A percentile compares a stretch with the other conserved stretches of the same genome.
phyloP scores from a whole-genome alignment of 53 echinoderm and acorn worm species.

The Holothuria scabra region DNA sequence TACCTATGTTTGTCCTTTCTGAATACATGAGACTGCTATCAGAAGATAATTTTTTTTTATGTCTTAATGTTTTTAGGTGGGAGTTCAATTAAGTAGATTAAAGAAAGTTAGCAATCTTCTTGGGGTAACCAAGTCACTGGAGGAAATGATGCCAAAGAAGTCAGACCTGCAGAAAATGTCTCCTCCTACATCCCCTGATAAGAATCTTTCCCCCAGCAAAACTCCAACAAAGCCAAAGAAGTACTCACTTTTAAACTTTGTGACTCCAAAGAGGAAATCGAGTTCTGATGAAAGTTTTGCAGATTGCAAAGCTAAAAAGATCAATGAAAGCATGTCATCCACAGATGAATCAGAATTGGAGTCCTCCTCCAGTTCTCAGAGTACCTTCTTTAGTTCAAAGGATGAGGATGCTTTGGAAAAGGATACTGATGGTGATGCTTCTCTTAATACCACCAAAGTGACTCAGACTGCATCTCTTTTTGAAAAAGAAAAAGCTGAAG shows the following conservation, averaged over 20 bases:
- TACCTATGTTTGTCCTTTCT: too few relatives aligned
- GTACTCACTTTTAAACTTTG: constrained; percentile 24
- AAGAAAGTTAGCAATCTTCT: neutral
- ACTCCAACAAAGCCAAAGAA: neutral
- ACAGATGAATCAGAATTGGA: too few relatives aligned
- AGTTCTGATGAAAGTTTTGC: neutral
- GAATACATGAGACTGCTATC: too few relatives aligned
- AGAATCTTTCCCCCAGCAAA: neutral
- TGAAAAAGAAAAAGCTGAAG: too few relatives aligned
- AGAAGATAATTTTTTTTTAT: neutral
- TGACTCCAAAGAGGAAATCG: constrained; percentile 2
- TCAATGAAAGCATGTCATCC: too few relatives aligned
- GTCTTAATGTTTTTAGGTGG: neutral
- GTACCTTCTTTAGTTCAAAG: too few relatives aligned
- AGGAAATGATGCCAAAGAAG: constrained; percentile 13
- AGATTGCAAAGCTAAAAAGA: too few relatives aligned
- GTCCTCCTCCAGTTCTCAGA: too few relatives aligned
- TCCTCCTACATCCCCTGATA: neutral
- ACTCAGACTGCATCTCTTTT: too few relatives aligned
- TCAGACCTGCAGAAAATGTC: neutral
- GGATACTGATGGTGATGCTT: too few relatives aligned
- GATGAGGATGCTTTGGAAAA: too few relatives aligned
- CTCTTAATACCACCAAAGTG: too few relatives aligned
- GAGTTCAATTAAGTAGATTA: constrained; percentile 21
- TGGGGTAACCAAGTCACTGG: constrained; percentile 12